These are phyloP conservation scores for Porites cylindrica DNA, from an alignment of 92 coral and sea anemone species.

Conservation along the genomic window DNA sequence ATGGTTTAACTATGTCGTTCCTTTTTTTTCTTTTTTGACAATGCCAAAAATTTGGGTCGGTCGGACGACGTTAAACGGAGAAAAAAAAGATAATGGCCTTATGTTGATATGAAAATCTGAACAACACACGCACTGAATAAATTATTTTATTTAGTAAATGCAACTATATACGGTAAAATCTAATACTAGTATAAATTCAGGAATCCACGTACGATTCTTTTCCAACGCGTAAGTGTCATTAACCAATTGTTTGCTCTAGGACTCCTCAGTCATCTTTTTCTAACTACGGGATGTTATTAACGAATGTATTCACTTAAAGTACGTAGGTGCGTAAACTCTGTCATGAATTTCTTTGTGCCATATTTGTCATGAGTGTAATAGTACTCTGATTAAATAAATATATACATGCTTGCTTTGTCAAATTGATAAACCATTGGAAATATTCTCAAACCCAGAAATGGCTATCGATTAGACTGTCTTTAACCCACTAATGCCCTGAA, in stretches of 20 bases:
- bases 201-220: too few species aligned
- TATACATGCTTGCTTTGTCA: not conserved
- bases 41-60: too few species aligned
- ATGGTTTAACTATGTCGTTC: too few species aligned
- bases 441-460: not conserved
- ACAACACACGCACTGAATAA: not conserved
- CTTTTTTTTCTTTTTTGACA: too few species aligned
- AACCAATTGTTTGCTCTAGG: not conserved
- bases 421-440: not conserved
- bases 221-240: not conserved
- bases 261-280: not conserved
- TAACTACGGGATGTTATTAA: not conserved
- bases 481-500: not conserved
- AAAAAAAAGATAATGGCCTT: too few species aligned
- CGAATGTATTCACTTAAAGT: not conserved
- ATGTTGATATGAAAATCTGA: not conserved
- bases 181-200: not conserved
- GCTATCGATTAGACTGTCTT: slow-evolving; percentile 3
- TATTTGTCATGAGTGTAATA: not conserved
- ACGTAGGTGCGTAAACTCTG: slow-evolving; percentile 2
- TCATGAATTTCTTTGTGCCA: not conserved
- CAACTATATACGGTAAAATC: not conserved
- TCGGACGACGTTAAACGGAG: too few species aligned
- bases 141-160: not conserved
- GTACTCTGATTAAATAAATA: not conserved